phyloP scores from a whole-genome alignment of 2,888 invertebrate genomes.

The Stictocephala bisonia region DNA sequence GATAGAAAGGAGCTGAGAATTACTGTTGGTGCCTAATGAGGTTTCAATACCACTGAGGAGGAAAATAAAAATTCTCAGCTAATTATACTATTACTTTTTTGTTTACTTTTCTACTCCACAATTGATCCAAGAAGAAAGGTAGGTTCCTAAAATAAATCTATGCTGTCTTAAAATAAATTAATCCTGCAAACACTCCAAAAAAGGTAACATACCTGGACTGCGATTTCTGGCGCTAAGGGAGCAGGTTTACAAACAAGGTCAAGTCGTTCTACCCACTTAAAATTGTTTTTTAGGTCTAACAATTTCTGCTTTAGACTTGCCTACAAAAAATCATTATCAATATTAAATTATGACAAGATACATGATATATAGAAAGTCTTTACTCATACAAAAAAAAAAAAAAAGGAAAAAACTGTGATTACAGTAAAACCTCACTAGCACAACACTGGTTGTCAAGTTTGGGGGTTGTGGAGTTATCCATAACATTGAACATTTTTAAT shows the following conservation, averaged over 20 bases:
- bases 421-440: too few relatives aligned
- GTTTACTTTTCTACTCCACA: background rate
- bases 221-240: conserved; percentile 86
- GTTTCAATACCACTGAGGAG: too few relatives aligned
- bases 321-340: conserved; percentile 63
- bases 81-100: too few relatives aligned
- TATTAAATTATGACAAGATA: conserved; percentile 27
- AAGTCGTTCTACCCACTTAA: conserved; percentile 89
- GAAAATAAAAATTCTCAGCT: too few relatives aligned
- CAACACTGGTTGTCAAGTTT: too few relatives aligned
- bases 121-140: background rate
- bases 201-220: conserved; percentile 66
- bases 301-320: conserved; percentile 76
- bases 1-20: too few relatives aligned
- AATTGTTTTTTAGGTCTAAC: conserved; percentile 75
- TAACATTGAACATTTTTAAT: too few relatives aligned
- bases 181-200: too few relatives aligned
- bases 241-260: conserved; percentile 83
- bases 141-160: background rate
- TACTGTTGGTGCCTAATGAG: too few relatives aligned
- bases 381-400: too few relatives aligned
- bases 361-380: background rate
- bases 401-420: too few relatives aligned
- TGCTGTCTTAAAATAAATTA: background rate
- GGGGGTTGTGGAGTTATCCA: too few relatives aligned